Base-by-base conservation (phyloP, 35 echinoderm and acorn worm species). In the Chiridota heheva region DNA sequence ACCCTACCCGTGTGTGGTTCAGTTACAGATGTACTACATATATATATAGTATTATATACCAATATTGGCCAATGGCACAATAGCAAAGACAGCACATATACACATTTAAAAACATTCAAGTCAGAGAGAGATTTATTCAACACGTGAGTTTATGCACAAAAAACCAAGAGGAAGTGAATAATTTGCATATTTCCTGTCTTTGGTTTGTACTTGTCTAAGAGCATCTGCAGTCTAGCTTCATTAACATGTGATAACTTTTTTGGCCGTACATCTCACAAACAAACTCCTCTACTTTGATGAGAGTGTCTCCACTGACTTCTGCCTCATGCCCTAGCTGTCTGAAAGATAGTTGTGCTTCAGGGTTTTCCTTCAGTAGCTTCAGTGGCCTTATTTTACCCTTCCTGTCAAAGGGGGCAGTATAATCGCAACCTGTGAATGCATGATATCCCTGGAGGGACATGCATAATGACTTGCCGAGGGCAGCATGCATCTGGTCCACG, bases 361-460 rank as follows among this genome's bases (percentile, higher is more conserved):
- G 66, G 38, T 69, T 34, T 34, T 40, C 39, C 66, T 10, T 3
- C n/a, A 69, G 35, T 36, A 69, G 28, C n/a, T 69, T 69, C 3
- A 69, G 28, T 32, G 66, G 66, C n/a, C 35, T 69, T 5, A 69
- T 36, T 4, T 69, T 69, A 2, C 66, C 28, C 38, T 10, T 69
- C 35, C 66, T 7, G 66, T 69, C 39, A 36, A 69, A 69, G n/a
- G 66, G 39, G 6, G 30, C 22, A 7, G 66, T 69, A 40, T 4
- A 69, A 69, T 69, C 66, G 39, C 28, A 69, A 36, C 66, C 30
- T 4, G 66, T 69, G 35, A 69, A 69, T n/a, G 66, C 66, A 69
- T 69, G 66, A 40, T 36, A 69, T 69, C n/a, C 66, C 22, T 26
- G 66, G 3, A 69, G 66, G 5, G 66, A 5, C 28, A 29, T 69